Conservation (phyloP, 2,113 vertebrate genomes). For the Rhagologus leucostigma region DNA sequence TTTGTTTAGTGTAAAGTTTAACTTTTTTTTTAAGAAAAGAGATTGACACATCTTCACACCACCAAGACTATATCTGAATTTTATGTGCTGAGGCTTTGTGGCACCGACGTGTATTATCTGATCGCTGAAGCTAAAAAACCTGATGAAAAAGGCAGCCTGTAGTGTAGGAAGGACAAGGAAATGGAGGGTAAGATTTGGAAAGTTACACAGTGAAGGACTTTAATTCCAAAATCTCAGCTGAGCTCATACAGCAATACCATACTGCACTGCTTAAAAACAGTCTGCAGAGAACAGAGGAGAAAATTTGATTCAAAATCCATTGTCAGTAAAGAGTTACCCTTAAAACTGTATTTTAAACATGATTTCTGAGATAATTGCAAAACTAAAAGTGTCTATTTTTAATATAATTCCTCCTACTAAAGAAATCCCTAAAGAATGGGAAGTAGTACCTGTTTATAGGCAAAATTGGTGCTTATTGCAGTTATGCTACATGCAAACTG, state of each 20-base stretch:
- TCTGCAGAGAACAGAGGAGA: neutral
- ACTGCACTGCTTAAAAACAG: neutral
- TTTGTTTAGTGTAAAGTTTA: neutral
- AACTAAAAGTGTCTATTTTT: slow-evolving; percentile 3
- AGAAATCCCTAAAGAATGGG: slow-evolving; percentile 17
- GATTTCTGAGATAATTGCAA: slow-evolving; percentile 17
- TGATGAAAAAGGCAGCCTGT: neutral
- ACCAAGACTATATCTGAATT: neutral
- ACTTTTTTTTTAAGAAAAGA: neutral
- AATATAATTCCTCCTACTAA: neutral
- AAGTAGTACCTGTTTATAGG: neutral
- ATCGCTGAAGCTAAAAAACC: neutral
- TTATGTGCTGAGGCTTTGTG: neutral
- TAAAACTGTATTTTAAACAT: neutral
- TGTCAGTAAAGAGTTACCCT: neutral
- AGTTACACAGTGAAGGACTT: neutral
- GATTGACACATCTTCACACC: neutral
- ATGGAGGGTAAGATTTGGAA: neutral
- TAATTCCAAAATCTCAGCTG: neutral
- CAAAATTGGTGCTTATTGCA: neutral
- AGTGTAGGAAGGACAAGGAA: neutral
- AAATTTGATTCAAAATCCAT: neutral
- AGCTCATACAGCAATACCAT: neutral
- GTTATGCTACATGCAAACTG: neutral
- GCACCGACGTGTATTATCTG: neutral